These are phyloP conservation scores for Apamea epomidion DNA, from an alignment of 2,888 invertebrate genomes.

Conservation along the genomic window DNA sequence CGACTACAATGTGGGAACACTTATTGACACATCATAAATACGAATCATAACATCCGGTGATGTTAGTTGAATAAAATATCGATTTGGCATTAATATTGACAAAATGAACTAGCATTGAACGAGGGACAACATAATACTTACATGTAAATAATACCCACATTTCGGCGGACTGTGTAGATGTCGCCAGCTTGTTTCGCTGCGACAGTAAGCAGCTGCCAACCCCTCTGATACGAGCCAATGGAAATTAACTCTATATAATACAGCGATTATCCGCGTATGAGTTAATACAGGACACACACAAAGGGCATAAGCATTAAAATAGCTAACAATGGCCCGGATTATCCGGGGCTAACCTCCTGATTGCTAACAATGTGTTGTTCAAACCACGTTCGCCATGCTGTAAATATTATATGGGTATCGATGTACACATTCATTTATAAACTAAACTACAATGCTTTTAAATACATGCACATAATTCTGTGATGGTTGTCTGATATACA, in stretches of 20 bases:
- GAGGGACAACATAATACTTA: slow-evolving; percentile 48
- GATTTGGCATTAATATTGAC: slow-evolving; percentile 50
- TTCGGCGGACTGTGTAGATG: slow-evolving; percentile 58
- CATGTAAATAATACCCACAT: slow-evolving; percentile 63
- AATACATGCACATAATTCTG: slow-evolving; percentile 29
- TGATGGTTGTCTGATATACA: not conserved
- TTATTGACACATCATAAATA: slow-evolving; percentile 27
- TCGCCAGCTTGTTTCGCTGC: slow-evolving; percentile 77
- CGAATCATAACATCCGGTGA: slow-evolving; percentile 21
- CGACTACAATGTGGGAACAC: not conserved
- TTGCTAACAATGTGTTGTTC: slow-evolving; percentile 79
- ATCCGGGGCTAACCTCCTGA: slow-evolving; percentile 84
- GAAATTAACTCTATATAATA: slow-evolving; percentile 89
- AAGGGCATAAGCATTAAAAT: slow-evolving; percentile 89
- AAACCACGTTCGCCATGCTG: slow-evolving; percentile 73
- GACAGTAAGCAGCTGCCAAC: slow-evolving; percentile 86
- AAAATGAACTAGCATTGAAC: slow-evolving; percentile 39
- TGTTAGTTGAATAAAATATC: slow-evolving; percentile 33
- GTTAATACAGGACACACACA: slow-evolving; percentile 88
- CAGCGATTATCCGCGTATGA: slow-evolving; percentile 89
- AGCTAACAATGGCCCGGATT: slow-evolving; percentile 88
- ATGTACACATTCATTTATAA: slow-evolving; percentile 41
- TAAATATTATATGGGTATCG: slow-evolving; percentile 54
- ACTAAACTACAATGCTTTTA: slow-evolving; percentile 29
- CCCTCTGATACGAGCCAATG: slow-evolving; percentile 80